These are phyloP conservation scores for Himalopsyche anomala DNA, from an alignment of 2,888 invertebrate genomes.

Conservation along the genomic window DNA sequence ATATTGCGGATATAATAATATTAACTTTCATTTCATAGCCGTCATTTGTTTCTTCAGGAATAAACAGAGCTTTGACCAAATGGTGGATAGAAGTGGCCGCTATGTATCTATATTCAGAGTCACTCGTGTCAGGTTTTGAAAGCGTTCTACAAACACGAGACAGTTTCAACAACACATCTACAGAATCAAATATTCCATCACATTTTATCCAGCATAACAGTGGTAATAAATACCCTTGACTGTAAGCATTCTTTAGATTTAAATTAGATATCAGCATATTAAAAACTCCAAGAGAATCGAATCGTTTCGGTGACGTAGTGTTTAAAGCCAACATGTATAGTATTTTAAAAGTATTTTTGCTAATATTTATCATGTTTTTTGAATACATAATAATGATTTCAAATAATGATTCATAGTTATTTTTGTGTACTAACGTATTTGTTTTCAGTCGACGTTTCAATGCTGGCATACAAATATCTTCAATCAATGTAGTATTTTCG, in stretches of 20 bases:
- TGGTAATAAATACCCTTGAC: constrained; percentile 58
- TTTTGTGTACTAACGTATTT: constrained; percentile 16
- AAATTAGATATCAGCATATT: constrained; percentile 41
- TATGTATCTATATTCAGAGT: constrained; percentile 72
- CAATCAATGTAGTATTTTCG: constrained; percentile 42
- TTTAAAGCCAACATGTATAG: constrained; percentile 52
- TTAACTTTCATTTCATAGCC: constrained; percentile 68
- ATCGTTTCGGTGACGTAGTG: not conserved
- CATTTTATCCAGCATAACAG: constrained; percentile 54
- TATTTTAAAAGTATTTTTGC: constrained; percentile 56
- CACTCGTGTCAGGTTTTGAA: constrained; percentile 70
- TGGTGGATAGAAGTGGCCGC: constrained; percentile 73
- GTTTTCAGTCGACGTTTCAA: constrained; percentile 41
- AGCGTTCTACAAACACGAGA: constrained; percentile 69
- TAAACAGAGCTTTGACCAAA: constrained; percentile 68
- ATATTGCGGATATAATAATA: constrained; percentile 71
- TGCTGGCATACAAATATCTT: constrained; percentile 45
- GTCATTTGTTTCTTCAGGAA: constrained; percentile 66
- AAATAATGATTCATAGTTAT: constrained; percentile 49
- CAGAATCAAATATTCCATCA: constrained; percentile 41
- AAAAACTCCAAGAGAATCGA: constrained; percentile 16
- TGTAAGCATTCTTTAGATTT: constrained; percentile 45
- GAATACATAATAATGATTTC: constrained; percentile 37
- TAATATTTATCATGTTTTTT: constrained; percentile 39
- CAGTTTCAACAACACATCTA: constrained; percentile 66